These are phyloP conservation scores for Camponotus vicinus DNA, from an alignment of 1,140 invertebrate genomes.

Conservation along the genomic window DNA sequence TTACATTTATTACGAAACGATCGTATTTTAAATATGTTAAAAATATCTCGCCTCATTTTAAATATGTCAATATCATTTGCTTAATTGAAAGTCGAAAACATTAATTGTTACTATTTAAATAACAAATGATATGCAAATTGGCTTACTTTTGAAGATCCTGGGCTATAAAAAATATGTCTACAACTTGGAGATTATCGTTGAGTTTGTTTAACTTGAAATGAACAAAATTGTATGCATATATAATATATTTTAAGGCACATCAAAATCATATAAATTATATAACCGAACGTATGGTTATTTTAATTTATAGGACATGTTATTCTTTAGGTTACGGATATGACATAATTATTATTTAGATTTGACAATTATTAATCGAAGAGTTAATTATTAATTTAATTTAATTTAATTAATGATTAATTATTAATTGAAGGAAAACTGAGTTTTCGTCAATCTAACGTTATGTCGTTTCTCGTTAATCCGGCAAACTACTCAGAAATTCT, in stretches of 20 bases:
- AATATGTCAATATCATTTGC: slow-evolving; percentile 76
- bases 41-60: not conserved
- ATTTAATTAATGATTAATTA: not conserved
- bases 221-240: not conserved
- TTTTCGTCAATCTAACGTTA: slow-evolving; percentile 32
- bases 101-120: slow-evolving; percentile 83
- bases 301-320: not conserved
- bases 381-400: too few relatives aligned
- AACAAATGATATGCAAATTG: slow-evolving; percentile 85
- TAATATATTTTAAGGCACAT: not conserved
- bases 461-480: slow-evolving; percentile 63
- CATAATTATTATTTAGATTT: not conserved
- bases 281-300: not conserved
- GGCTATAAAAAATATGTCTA: not conserved
- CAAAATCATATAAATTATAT: not conserved
- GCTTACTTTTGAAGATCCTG: slow-evolving; percentile 48
- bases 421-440: slow-evolving; percentile 24
- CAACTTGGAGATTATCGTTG: slow-evolving; percentile 25
- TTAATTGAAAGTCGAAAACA: slow-evolving; percentile 81
- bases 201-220: slow-evolving; percentile 4
- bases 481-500: slow-evolving; percentile 63
- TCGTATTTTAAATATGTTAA: slow-evolving; percentile 64
- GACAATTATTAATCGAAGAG: too few relatives aligned
- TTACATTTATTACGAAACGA: slow-evolving; percentile 48
- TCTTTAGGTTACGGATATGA: too few relatives aligned